Conservation (phyloP, 1,140 invertebrate genomes). For the Sipha flava region DNA sequence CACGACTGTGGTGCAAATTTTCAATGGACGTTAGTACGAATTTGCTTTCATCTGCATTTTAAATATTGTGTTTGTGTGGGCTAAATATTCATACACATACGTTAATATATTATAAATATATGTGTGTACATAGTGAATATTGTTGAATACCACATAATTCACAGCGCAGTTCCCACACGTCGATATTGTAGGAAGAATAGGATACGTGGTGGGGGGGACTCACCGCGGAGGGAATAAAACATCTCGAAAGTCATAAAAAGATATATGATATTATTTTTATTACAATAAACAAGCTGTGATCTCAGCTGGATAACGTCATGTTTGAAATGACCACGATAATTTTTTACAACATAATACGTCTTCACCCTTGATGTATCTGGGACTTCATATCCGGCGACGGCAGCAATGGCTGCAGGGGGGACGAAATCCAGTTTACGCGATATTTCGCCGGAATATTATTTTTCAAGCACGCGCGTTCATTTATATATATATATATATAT, state of each 20-base stretch:
- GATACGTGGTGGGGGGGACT: neutral
- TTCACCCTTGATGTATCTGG: slow-evolving; percentile 25
- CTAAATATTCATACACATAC: neutral
- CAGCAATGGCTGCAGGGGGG: neutral
- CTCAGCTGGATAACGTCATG: slow-evolving; percentile 29
- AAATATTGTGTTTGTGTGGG: slow-evolving; percentile 1
- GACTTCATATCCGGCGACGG: neutral
- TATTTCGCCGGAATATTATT: neutral
- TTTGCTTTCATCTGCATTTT: neutral
- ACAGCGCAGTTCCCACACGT: slow-evolving; percentile 17
- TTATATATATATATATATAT: neutral
- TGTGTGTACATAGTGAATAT: neutral
- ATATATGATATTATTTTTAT: slow-evolving; percentile 33
- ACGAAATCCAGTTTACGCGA: neutral
- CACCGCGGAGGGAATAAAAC: neutral
- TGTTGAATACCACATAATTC: slow-evolving; percentile 8
- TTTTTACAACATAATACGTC: slow-evolving; percentile 32
- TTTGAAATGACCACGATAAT: slow-evolving; percentile 22
- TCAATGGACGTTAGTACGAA: neutral
- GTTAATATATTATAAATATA: neutral
- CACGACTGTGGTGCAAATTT: neutral
- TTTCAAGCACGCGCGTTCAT: neutral
- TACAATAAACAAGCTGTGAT: slow-evolving; percentile 28
- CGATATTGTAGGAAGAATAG: neutral
- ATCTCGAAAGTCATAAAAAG: slow-evolving; percentile 30